A percentile compares a stretch with the other conserved stretches of the same genome.
phyloP scores from a whole-genome alignment of 2,797 vertebrate genomes.

The Gambelia wislizenii region DNA sequence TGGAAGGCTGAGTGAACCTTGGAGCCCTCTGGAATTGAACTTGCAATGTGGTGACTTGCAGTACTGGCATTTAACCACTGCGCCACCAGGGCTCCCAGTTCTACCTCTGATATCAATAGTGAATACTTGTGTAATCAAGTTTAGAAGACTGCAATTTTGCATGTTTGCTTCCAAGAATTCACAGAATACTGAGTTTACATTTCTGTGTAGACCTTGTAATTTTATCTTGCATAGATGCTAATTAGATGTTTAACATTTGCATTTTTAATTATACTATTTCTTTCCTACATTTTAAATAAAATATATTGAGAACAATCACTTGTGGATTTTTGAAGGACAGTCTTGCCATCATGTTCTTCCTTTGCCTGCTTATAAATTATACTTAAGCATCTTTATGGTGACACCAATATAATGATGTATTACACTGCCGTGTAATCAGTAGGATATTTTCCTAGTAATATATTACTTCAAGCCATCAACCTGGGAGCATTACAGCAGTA shows the following conservation, averaged over 20 bases:
- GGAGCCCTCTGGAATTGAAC: too few species aligned
- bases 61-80: too few species aligned
- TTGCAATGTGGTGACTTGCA: too few species aligned
- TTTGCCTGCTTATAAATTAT: constrained; percentile 64
- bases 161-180: neutral
- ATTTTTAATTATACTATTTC: constrained; percentile 21
- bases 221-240: neutral
- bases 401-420: constrained; percentile 72
- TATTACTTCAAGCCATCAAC: constrained; percentile 64
- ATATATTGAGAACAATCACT: constrained; percentile 54
- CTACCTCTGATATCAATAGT: neutral
- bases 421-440: constrained; percentile 64
- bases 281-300: constrained; percentile 41
- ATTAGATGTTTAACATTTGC: constrained; percentile 3
- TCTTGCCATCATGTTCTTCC: constrained; percentile 54
- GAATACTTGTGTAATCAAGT: neutral
- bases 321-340: constrained; percentile 47
- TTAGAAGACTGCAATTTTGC: neutral
- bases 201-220: neutral
- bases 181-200: neutral
- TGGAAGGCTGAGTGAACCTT: too few species aligned
- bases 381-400: constrained; percentile 50
- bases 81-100: too few species aligned
- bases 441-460: constrained; percentile 66
- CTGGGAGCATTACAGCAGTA: constrained; percentile 58